phyloP scores from a whole-genome alignment of 2,888 invertebrate species.

The Aphodius granarius region DNA sequence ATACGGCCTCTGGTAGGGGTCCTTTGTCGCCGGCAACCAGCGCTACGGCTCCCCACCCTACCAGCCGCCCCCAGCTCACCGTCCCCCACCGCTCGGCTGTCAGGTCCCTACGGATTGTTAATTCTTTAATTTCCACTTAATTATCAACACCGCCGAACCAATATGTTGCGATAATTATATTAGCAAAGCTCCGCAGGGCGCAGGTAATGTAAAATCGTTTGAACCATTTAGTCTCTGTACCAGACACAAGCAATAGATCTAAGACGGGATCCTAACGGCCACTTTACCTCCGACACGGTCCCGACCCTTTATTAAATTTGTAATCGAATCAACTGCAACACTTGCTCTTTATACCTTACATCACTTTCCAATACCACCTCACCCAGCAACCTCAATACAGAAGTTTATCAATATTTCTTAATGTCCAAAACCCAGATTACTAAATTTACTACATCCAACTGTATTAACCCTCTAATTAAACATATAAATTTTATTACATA shows the following conservation, averaged over 20 bases:
- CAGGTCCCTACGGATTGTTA: conserved; percentile 12
- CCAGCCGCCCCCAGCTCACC: neutral
- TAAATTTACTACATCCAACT: neutral
- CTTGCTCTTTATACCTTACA: neutral
- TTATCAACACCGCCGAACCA: conserved; percentile 4
- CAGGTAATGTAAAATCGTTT: neutral
- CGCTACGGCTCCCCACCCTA: conserved; percentile 8
- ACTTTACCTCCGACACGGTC: neutral
- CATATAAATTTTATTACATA: too few species aligned
- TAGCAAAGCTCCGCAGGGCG: neutral
- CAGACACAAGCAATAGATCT: neutral
- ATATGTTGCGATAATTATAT: conserved; percentile 7
- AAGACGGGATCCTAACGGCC: neutral
- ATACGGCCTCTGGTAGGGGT: conserved; percentile 27
- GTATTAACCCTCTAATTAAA: too few species aligned
- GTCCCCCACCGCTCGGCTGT: neutral
- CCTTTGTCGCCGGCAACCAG: conserved; percentile 3
- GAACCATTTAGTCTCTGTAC: neutral
- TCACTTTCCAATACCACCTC: neutral
- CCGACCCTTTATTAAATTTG: conserved; percentile 7
- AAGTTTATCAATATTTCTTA: neutral
- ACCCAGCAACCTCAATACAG: neutral
- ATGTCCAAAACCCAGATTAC: neutral
- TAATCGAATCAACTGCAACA: neutral
- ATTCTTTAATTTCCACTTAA: conserved; percentile 12